A percentile compares a stretch with the other conserved stretches of the same genome.
These are phyloP conservation scores for Silurus meridionalis DNA, from an alignment of 2,113 vertebrate species.

Conservation along the genomic window DNA sequence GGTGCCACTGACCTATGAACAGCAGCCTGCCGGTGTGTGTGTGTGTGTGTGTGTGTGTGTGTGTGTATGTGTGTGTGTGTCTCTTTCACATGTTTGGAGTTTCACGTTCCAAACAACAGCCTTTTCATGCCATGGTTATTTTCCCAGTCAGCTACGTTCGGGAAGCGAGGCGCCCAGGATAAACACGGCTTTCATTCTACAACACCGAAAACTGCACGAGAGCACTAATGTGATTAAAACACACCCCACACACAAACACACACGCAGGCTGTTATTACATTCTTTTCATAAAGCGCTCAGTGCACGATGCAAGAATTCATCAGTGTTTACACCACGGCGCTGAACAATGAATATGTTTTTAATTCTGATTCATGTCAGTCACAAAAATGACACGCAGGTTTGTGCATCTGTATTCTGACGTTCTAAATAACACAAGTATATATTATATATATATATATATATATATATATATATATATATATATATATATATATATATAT, in stretches of 20 bases:
- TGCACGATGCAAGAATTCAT: no score
- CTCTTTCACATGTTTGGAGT: constrained; percentile 43
- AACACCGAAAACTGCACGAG: neutral
- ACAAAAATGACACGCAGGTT: no score
- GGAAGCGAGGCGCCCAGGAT: neutral
- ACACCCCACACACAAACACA: neutral
- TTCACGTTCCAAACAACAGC: neutral
- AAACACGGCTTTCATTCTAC: neutral
- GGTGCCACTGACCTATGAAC: constrained; percentile 35
- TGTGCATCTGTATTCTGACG: no score
- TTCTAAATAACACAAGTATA: no score
- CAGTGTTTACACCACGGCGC: no score
- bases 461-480: no score
- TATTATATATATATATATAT: no score
- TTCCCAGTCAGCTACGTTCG: neutral
- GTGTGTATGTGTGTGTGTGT: constrained; percentile 7
- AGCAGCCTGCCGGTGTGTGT: constrained; percentile 56
- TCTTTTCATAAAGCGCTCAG: no score
- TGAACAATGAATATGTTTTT: no score
- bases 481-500: no score
- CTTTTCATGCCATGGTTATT: constrained; percentile 22
- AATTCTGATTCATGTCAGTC: no score
- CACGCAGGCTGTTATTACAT: no score
- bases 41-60: constrained; percentile 24
- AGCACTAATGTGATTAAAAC: neutral